phyloP scores from a whole-genome alignment of 2,113 vertebrate species.

The Tenrec ecaudatus region DNA sequence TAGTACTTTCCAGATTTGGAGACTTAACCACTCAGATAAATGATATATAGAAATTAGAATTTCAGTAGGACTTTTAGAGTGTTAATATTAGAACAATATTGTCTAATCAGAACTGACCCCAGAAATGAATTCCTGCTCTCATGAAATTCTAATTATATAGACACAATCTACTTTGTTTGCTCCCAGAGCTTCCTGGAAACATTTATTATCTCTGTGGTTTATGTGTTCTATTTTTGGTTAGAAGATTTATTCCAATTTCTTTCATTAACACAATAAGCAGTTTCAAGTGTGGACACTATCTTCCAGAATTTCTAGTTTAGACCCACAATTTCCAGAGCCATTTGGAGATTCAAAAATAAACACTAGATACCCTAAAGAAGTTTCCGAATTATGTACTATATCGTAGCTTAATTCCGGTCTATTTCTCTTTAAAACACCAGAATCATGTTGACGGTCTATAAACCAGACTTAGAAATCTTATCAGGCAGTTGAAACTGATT shows the following conservation, averaged over 20 bases:
- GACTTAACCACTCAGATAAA: constrained; percentile 13
- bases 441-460: neutral
- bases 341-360: constrained; percentile 55
- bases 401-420: neutral
- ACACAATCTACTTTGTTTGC: constrained; percentile 43
- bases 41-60: constrained; percentile 16
- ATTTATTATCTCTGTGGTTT: constrained; percentile 16
- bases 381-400: neutral
- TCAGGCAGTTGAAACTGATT: no score
- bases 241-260: constrained; percentile 29
- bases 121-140: constrained; percentile 31
- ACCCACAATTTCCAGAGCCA: constrained; percentile 1
- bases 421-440: neutral
- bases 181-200: constrained; percentile 51
- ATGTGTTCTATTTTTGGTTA: constrained; percentile 33
- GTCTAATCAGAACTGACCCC: neutral
- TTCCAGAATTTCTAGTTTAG: constrained; percentile 35
- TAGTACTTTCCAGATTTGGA: constrained; percentile 23
- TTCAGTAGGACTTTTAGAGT: constrained; percentile 20
- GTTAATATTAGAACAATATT: constrained; percentile 48
- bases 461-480: no score
- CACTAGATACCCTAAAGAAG: neutral
- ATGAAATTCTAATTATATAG: constrained; percentile 42
- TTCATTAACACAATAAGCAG: neutral
- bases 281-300: neutral